Base-by-base conservation (phyloP, 2,113 vertebrate species). In the Lepisosteus osseus region DNA sequence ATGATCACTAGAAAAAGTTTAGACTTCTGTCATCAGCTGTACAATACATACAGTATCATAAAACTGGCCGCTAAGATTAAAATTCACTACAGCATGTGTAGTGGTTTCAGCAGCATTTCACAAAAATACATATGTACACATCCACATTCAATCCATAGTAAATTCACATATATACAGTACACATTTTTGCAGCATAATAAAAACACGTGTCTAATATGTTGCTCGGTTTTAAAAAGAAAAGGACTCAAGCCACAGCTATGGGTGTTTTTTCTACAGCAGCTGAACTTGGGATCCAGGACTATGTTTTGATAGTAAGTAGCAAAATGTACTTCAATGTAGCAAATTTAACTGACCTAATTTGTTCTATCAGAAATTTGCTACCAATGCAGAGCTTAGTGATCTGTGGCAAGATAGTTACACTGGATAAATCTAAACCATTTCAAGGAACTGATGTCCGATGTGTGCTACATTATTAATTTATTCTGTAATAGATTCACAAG, bases 41-140 rank as follows among this genome's bases (percentile, higher is more conserved):
- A 97, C 94, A 98, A 93, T 95, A 95, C 92, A 94, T 92, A 95
- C 93, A 95, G 95, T 94, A 96, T 94, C 93, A 94, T 92, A 93
- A 91, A 97, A 97, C 94, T 96, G 94, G 93, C 92, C 87, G 92
- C 90, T 85, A 86, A 86, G 88, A 89, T 93, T 88, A 87, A 88
- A 92, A 90, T 83, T 90, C 90, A 90, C 90, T 87, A 90, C 80
- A 90, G 91, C 89, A 92, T 90, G 78, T 83, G 87, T 73, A 91
- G 91, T 92, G 92, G 91, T 86, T 82, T 89, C 90, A 94, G 90
- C 92, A 94, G 92, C 93, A 90, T 93, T 88, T 90, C 89, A 94
- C 90, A 90, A 89, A 91, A 89, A 87, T 92, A 94, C 88, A 91
- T 95, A 95, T 94, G 89, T 94, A 96, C 92, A 95, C 87, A 91